Evolutionary conservation across 2,113 vertebrate species (phyloP).

Genomic region (Pipa parva): DNA sequence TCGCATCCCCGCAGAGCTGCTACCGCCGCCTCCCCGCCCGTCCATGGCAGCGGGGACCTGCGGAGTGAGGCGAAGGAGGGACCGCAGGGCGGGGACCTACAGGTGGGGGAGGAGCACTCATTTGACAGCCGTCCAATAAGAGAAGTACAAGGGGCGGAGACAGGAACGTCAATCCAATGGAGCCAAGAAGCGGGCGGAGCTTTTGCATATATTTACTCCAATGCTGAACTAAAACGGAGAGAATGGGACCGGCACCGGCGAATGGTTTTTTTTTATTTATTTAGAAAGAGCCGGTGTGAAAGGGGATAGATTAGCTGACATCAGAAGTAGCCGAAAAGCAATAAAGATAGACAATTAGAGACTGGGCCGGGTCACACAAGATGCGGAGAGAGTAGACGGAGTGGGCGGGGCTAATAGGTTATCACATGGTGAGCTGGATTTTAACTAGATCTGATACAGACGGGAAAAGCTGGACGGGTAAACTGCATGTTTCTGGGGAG

Average conservation of each 20-base stretch:
- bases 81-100: conserved; percentile 39
- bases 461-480: too few species aligned
- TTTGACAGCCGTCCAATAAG: conserved; percentile 18
- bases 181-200: not conserved
- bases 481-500: too few species aligned
- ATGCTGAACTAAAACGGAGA: not conserved
- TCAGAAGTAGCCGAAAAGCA: too few species aligned
- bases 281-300: too few species aligned
- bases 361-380: too few species aligned
- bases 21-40: conserved; percentile 56
- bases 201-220: too few species aligned
- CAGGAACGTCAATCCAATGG: not conserved
- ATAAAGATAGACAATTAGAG: too few species aligned
- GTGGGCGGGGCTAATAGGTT: too few species aligned
- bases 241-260: not conserved
- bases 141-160: not conserved
- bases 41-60: conserved; percentile 49
- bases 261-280: not conserved
- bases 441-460: too few species aligned
- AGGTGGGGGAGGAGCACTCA: not conserved
- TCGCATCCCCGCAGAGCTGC: conserved; percentile 48
- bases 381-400: too few species aligned
- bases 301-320: too few species aligned
- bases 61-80: conserved; percentile 49
- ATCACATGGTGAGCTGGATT: too few species aligned